These are phyloP conservation scores for Pongo pygmaeus DNA, from an alignment of 2,113 vertebrate species.

Conservation along the genomic window DNA sequence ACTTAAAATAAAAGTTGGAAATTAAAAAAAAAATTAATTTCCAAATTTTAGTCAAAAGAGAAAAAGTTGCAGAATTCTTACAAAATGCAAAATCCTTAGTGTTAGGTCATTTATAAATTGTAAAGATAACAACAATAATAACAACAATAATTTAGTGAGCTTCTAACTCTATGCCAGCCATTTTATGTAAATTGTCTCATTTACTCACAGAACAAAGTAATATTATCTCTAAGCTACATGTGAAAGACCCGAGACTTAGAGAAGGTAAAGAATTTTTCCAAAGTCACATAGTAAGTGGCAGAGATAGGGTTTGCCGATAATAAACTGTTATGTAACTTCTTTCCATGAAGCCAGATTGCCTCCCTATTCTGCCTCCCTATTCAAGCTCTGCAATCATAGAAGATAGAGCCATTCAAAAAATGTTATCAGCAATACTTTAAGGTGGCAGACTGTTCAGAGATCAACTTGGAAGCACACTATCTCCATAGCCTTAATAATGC, in stretches of 20 bases:
- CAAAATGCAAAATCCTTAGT: background rate
- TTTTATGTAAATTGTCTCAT: background rate
- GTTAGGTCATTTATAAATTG: background rate
- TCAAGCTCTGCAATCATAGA: background rate
- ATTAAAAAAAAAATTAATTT: background rate
- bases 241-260: background rate
- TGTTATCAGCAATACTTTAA: constrained; percentile 28
- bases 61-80: background rate
- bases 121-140: background rate
- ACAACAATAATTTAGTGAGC: background rate
- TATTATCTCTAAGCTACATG: background rate
- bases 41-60: background rate
- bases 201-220: constrained; percentile 6
- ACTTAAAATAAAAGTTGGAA: too few species aligned
- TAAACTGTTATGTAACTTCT: background rate
- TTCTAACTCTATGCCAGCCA: background rate
- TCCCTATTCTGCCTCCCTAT: background rate
- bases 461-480: background rate
- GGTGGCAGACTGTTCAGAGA: background rate
- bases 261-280: background rate
- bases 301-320: background rate
- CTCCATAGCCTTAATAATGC: background rate
- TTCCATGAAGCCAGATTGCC: background rate
- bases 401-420: background rate
- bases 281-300: background rate